A percentile compares a stretch with the other conserved stretches of the same genome.
These are phyloP conservation scores for Aphrophora alni DNA, from an alignment of 2,888 invertebrate species.

Conservation along the genomic window DNA sequence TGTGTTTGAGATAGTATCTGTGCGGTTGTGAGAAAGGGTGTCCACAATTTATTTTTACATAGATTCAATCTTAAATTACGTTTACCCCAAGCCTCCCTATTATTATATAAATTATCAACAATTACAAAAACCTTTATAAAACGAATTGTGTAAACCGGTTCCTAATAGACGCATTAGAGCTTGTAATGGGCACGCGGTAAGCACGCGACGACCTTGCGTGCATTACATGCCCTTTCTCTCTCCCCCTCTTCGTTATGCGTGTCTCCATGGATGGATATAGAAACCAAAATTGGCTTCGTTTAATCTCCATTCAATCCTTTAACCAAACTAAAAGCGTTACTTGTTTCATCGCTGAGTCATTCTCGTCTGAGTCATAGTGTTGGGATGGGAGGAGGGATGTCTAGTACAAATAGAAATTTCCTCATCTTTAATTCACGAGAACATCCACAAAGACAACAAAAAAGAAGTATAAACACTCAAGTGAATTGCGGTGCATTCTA, in stretches of 20 bases:
- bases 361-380: not conserved
- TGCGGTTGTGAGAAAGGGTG: too few species aligned
- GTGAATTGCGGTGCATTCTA: not conserved
- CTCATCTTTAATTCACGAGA: conserved; percentile 9
- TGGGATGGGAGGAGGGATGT: not conserved
- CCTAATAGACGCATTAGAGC: not conserved
- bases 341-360: not conserved
- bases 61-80: not conserved
- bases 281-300: conserved; percentile 4
- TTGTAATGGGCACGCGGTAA: not conserved
- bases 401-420: not conserved
- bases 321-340: not conserved
- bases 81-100: not conserved
- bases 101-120: not conserved
- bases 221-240: not conserved
- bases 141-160: too few species aligned
- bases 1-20: too few species aligned
- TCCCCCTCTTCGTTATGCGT: not conserved
- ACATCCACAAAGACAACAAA: not conserved
- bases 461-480: not conserved
- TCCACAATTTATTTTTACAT: too few species aligned
- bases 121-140: not conserved
- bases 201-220: not conserved
- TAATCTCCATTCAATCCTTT: conserved; percentile 2
- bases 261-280: not conserved